Evolutionary conservation across 2,113 vertebrate genomes (phyloP).

Genomic region (Chloroceryle aenea): DNA sequence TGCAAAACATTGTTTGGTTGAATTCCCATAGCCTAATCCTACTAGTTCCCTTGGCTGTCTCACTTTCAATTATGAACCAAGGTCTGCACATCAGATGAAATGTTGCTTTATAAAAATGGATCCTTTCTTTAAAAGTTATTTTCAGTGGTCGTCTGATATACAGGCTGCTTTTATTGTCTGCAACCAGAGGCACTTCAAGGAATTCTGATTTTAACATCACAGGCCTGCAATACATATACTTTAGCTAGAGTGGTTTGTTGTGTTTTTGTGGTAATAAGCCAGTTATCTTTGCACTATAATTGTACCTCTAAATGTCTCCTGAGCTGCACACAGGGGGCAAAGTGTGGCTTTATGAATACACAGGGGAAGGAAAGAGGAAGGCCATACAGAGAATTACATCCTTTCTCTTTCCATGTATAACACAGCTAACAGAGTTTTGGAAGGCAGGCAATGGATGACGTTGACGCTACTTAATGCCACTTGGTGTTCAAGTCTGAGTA

Average conservation of each 20-base stretch:
- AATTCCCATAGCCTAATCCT: conserved; percentile 32
- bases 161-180: conserved; percentile 1
- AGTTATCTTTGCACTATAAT: not conserved
- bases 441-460: not conserved
- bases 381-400: not conserved
- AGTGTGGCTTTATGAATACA: not conserved
- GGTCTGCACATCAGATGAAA: conserved; percentile 17
- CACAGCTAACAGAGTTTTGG: not conserved
- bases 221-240: not conserved
- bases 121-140: conserved; percentile 17
- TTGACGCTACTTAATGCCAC: not conserved
- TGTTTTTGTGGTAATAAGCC: conserved; percentile 2
- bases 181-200: not conserved
- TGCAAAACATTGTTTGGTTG: conserved; percentile 33
- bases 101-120: not conserved
- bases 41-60: conserved; percentile 13
- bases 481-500: not conserved
- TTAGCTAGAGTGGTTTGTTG: not conserved
- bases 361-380: not conserved
- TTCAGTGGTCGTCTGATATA: not conserved
- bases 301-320: not conserved
- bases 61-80: conserved; percentile 31
- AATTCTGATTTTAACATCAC: conserved; percentile 19
- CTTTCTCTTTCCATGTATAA: not conserved
- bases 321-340: not conserved